Evolutionary conservation across 2,113 vertebrate species (phyloP), one percentile per base, ranked within the genome.

Genomic region (Oryzias javanicus): DNA sequence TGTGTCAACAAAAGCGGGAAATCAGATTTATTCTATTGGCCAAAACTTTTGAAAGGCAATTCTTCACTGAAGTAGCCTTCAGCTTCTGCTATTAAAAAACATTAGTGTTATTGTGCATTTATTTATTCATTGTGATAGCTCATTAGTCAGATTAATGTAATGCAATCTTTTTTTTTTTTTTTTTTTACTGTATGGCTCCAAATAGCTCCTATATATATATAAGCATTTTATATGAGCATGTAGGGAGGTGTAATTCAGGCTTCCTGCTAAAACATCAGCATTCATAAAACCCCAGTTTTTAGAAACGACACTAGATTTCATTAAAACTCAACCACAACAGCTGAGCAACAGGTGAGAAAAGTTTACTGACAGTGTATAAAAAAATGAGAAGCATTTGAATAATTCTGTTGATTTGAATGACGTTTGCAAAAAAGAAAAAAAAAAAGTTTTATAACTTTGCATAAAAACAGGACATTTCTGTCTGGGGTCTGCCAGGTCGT

Each of bases 121-220:
- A 92, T 92, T 91, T 91, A 92, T 92, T 88, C 78, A 79, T 78
- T 72, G 90, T 82, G 88, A 89, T 89, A 91, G 90, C 89, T 90
- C 89, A 91, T 91, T 91, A 92, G 89, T 91, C 88, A 90, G 90
- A 91, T 91, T 89, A 92, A 91, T 92, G 89, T 86, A 89, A 92
- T 90, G 86, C 81, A 86, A 86, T 87, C 25, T 27, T 27, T 27
- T 27, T 5, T 27, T 83, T 84, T 79, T 81, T 83, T 27, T 27
- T 83, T 85, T 79, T 76, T 75, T 81, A 60, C 57, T 60, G 64
- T 70, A 67, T 61, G 81, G 63, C 75, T 64, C 67, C 57, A 67
- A 69, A 86, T 73, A 72, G 69, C 61, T 78, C 74, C 67, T 53
- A 61, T 60, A 67, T 70, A 78, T 86, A 83, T 81, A n/a, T n/a